Base-by-base conservation (phyloP, 2,113 vertebrate genomes). In the Ramphastos sulfuratus region DNA sequence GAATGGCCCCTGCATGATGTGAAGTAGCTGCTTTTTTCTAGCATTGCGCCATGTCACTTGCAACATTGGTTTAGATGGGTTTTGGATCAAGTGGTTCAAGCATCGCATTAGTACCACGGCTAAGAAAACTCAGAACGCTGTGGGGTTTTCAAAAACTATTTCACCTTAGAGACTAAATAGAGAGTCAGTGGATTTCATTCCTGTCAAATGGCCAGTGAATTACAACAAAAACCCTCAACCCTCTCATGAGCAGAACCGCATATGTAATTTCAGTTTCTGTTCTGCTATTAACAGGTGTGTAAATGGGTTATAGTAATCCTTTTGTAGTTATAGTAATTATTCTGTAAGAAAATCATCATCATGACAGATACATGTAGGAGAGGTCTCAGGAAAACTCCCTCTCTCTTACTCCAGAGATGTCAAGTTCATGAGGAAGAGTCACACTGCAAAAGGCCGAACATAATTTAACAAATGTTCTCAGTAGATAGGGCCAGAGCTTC, bases 191-290 rank as follows among this genome's bases (percentile, higher is more conserved):
- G 70, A 82, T 85, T 83, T 82, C 8, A 52, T 67, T 92, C 59
- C 85, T 87, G 82, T 72, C 73, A 87, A 88, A 85, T 9, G 24
- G 64, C 19, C 65, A 21, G 8, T 74, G 24, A 85, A 87, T 80
- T 83, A 73, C 85, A 91, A 55, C 14, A 69, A 73, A 94, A 94
- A 75, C 55, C 56, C 50, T 85, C 74, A 82, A 48, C 52, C 23
- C 24, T 83, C 75, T 70, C 10, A 33, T 23, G 33, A 58, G 66
- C 54, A 89, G 66, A 81, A 31, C 74, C 61, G 50, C 46, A 35
- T 27, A 17, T 44, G 17, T n/a, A 30, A 60, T 70, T 90, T 85
- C 81, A 82, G 59, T 93, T 94, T 96, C 94, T 94, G 65, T 86
- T 96, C 95, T 82, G 30, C 61, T 80, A 82, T 82, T 85, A 84